Base-by-base conservation (phyloP, 2,113 vertebrate species). In the Columbina picui region DNA sequence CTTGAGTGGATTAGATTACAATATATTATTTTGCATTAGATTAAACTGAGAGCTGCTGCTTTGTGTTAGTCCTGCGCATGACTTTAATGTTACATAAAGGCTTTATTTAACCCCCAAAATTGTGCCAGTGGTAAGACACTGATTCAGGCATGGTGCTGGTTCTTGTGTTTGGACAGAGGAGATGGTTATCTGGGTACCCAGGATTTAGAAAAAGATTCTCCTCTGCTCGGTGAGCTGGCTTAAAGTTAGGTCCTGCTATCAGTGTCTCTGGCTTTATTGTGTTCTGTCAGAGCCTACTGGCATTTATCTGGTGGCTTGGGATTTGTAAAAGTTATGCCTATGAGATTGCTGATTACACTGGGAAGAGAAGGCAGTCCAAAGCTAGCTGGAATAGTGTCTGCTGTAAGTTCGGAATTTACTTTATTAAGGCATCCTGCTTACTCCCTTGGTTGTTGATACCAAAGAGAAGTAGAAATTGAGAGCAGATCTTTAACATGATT, bases 281-380 rank as follows among this genome's bases (percentile, higher is more conserved):
- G 20, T 60, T 95, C 75, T 93, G 26, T 79, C 36, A 60, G 57
- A 93, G 57, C 29, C 32, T 81, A 15, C 23, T 86, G 65, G 30
- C 25, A 36, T 78, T 85, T 74, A 15, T 90, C 32, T 63, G 27
- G 23, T 88, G 60, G 45, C 45, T 82, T 87, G 82, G 84, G 76
- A 60, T 94, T 91, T 96, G 79, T 93, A 75, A 81, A 81, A 90
- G 32, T 71, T 90, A 23, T 93, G 68, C 56, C 71, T 93, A 3
- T 59, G 82, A 39, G 64, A 86, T 52, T 86, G 29, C 59, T 67
- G 59, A 77, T 90, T 83, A 29, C 14, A 7, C 32, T 45, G 76
- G 47, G 76, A 88, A 80, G 67, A 65, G 43, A 49, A 85, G 57
- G 75, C 74, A 79, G 67, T 49, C 78, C 71, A 70, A 61, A 77